Conservation (phyloP, 2,113 vertebrate genomes). For the Ailurus styani region DNA sequence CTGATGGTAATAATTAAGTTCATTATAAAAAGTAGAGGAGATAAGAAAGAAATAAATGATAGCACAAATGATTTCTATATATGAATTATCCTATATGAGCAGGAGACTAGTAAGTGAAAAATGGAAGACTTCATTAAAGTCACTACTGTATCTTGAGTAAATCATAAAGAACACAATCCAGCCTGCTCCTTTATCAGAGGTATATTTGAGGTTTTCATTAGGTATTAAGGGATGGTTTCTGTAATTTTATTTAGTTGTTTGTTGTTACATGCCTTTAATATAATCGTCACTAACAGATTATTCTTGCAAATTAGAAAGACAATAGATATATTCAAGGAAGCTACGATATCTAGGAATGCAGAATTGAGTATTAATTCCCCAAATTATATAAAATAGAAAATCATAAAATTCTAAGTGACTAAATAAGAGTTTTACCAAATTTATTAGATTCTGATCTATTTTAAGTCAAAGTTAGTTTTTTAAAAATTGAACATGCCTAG, state of each 20-base stretch:
- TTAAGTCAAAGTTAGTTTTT: slow-evolving; percentile 21
- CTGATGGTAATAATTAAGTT: slow-evolving; percentile 47
- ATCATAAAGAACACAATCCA: background rate
- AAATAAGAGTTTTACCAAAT: background rate
- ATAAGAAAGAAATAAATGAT: slow-evolving; percentile 37
- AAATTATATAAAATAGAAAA: background rate
- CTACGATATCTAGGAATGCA: background rate
- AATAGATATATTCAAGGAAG: background rate
- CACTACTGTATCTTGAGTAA: slow-evolving; percentile 21
- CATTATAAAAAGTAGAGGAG: slow-evolving; percentile 41
- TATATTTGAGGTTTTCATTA: background rate
- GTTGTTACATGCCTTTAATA: slow-evolving; percentile 9
- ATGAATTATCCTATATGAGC: background rate
- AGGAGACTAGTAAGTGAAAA: background rate
- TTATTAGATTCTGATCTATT: background rate
- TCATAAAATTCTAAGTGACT: background rate
- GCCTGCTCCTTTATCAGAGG: background rate
- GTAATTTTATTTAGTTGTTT: slow-evolving; percentile 20
- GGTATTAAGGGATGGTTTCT: background rate
- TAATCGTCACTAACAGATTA: slow-evolving; percentile 21
- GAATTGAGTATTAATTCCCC: background rate
- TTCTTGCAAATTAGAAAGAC: slow-evolving; percentile 10
- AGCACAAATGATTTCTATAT: background rate
- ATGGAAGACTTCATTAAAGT: slow-evolving; percentile 37
- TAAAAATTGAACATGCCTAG: background rate